Evolutionary conservation across 2,113 vertebrate genomes (phyloP).

Genomic region (Gavialis gangeticus): DNA sequence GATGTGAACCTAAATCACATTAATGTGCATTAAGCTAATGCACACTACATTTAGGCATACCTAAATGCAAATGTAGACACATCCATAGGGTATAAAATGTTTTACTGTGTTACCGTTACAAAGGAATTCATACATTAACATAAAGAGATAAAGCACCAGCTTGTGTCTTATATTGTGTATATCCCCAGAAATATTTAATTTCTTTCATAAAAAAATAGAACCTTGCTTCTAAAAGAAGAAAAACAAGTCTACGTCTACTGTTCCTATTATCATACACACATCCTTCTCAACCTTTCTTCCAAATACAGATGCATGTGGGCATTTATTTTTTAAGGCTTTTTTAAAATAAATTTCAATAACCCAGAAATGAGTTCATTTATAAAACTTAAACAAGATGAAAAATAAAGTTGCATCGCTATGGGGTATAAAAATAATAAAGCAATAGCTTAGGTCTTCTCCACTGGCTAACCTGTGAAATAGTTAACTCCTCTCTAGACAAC

Average conservation of each 20-base stretch:
- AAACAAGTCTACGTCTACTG: background rate
- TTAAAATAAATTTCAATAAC: too few species aligned
- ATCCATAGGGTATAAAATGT: constrained; percentile 89
- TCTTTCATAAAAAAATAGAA: constrained; percentile 78
- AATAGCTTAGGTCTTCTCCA: background rate
- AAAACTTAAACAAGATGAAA: background rate
- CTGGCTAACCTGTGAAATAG: background rate
- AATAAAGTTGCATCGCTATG: background rate
- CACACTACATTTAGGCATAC: too few species aligned
- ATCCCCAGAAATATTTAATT: constrained; percentile 77
- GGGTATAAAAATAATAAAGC: background rate
- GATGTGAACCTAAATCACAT: too few species aligned
- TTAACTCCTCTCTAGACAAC: background rate
- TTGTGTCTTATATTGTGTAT: constrained; percentile 83
- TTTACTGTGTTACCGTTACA: constrained; percentile 84
- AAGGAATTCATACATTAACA: constrained; percentile 88
- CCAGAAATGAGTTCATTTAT: background rate
- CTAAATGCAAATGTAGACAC: background rate
- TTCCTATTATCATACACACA: background rate
- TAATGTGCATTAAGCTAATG: too few species aligned
- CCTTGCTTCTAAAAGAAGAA: constrained; percentile 85
- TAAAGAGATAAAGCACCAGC: constrained; percentile 89
- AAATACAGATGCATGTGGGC: rapidly evolving
- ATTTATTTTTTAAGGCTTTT: too few species aligned
- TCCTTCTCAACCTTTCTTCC: background rate